phyloP scores from a whole-genome alignment of 2,888 invertebrate genomes.

The Hypselothyrea guttata region DNA sequence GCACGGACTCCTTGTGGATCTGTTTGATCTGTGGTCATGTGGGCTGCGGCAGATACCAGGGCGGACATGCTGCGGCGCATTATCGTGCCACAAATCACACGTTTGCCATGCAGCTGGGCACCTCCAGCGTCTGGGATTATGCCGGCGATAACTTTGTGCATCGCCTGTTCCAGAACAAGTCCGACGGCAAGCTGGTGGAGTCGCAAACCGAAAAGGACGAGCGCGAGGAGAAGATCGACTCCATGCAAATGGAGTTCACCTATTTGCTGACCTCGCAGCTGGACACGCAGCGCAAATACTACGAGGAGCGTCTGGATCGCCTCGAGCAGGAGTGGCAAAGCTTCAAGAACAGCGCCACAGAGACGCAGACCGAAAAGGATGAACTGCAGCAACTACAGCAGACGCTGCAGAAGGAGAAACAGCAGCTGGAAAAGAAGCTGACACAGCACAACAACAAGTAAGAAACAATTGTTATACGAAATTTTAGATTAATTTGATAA shows the following conservation, averaged over 20 bases:
- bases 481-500: background rate
- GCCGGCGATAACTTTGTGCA: slow-evolving; percentile 96
- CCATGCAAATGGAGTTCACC: slow-evolving; percentile 97
- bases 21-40: slow-evolving; percentile 99
- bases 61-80: slow-evolving; percentile 97
- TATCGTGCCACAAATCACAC: slow-evolving; percentile 98
- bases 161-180: slow-evolving; percentile 96
- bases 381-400: slow-evolving; percentile 83
- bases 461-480: slow-evolving; percentile 13
- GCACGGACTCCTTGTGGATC: slow-evolving; percentile 95
- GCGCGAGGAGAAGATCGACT: slow-evolving; percentile 93
- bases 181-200: slow-evolving; percentile 97
- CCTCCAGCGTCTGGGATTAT: slow-evolving; percentile 99
- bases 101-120: slow-evolving; percentile 97
- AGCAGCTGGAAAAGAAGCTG: slow-evolving; percentile 87
- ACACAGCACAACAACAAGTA: slow-evolving; percentile 85
- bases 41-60: slow-evolving; percentile 95
- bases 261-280: slow-evolving; percentile 97
- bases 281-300: slow-evolving; percentile 95
- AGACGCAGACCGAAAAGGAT: slow-evolving; percentile 83
- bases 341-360: slow-evolving; percentile 83
- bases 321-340: slow-evolving; percentile 85
- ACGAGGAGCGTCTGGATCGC: slow-evolving; percentile 89
- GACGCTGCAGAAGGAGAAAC: slow-evolving; percentile 86
- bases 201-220: slow-evolving; percentile 87